Evolutionary conservation across 1,140 invertebrate genomes (phyloP).

Genomic region (Hermatobates lingyangjiaoensis): DNA sequence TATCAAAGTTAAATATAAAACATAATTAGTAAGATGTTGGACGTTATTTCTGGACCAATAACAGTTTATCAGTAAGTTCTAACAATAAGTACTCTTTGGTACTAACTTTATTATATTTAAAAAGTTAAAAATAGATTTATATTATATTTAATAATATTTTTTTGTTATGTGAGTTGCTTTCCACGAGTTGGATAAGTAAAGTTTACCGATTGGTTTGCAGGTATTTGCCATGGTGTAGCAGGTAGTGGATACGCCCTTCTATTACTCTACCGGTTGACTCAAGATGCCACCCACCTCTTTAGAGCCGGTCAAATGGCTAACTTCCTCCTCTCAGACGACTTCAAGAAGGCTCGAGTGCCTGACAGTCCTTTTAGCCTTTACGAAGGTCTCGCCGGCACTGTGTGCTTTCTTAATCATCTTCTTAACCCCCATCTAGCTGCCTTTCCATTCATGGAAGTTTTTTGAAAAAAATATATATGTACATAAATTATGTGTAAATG

Average conservation of each 20-base stretch:
- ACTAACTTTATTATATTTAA: too few relatives aligned
- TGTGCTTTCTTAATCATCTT: constrained; percentile 62
- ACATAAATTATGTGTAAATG: not conserved
- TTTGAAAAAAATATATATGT: not conserved
- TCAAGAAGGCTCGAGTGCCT: constrained; percentile 49
- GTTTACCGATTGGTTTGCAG: constrained; percentile 22
- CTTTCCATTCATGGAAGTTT: constrained; percentile 47
- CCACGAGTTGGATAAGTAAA: too few relatives aligned
- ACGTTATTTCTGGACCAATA: too few relatives aligned
- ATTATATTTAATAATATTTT: too few relatives aligned
- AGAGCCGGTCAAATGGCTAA: constrained; percentile 56
- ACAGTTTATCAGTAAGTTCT: too few relatives aligned
- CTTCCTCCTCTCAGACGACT: constrained; percentile 47
- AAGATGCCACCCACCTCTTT: constrained; percentile 46
- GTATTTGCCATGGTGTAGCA: constrained; percentile 68
- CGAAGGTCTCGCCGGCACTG: constrained; percentile 69
- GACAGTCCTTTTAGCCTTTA: constrained; percentile 65
- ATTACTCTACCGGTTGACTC: constrained; percentile 53
- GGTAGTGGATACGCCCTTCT: constrained; percentile 74
- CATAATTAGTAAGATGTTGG: too few relatives aligned
- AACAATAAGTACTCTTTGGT: too few relatives aligned
- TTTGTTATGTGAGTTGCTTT: too few relatives aligned
- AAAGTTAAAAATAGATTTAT: too few relatives aligned
- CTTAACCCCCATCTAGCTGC: constrained; percentile 46
- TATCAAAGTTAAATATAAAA: too few relatives aligned